Base-by-base conservation (phyloP, 2,888 invertebrate species). In the Rhagium mordax region DNA sequence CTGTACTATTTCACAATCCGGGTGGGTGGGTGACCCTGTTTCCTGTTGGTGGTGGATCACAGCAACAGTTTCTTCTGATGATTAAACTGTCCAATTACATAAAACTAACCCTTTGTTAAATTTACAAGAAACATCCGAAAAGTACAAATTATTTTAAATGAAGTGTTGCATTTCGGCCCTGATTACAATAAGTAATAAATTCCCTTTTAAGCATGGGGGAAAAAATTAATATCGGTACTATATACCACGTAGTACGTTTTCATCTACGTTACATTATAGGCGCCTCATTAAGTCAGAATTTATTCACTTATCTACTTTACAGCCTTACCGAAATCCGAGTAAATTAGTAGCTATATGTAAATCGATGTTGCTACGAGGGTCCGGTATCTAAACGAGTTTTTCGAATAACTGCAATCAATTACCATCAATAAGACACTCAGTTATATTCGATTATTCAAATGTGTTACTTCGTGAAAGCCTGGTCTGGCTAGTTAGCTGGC, bases 331-430 rank as follows among this genome's bases (percentile, higher is more conserved):
- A 33, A 41, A 41, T n/a, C 41, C 41, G n/a, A 41, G 41, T 20
- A 33, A 59, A 59, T 59, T 59, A 59, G 33, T 59, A 16, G 59
- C 20, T 59, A 59, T 59, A 59, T 59, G 59, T 59, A 59, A 59
- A 59, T 59, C 59, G 13, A 33, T 59, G 15, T 59, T 20, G 15
- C n/a, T 27, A 24, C 29, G 16, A 33, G 57, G 29, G 18, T 59
- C 59, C 6, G 33, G 59, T 41, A 59, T 59, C 8, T 57, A 57
- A 57, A 57, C 55, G 55, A 57, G 55, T 57, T 57, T 57, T 57
- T 27, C 27, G 15, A 57, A 27, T 57, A 57, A 57, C 55, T 27
- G 55, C 55, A 57, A 59, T 29, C 16, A 18, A 59, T 33, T 59
- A 59, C 59, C 18, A 59, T 16, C 59, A 59, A 59, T 29, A 59